phyloP scores from a whole-genome alignment of 1,140 invertebrate species.

The Drosophila arawakana region DNA sequence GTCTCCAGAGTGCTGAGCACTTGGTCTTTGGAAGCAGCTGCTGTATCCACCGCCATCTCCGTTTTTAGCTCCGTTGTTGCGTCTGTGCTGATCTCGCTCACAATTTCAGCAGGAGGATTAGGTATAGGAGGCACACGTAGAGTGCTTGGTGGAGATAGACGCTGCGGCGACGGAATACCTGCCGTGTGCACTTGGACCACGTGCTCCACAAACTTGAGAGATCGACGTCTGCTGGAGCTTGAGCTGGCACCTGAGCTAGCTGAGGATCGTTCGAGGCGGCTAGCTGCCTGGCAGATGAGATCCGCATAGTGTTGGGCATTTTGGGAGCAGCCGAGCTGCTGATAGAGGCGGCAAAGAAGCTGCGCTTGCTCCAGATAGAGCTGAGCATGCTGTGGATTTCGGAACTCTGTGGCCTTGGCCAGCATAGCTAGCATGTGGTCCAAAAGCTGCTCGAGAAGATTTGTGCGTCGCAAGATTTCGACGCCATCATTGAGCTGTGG shows the following conservation, averaged over 20 bases:
- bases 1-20: conserved; percentile 9
- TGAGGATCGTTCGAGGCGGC: conserved; percentile 24
- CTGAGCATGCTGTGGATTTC: conserved; percentile 86
- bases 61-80: background rate
- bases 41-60: background rate
- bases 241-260: background rate
- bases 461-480: conserved; percentile 85
- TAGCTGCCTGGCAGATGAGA: conserved; percentile 84
- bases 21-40: background rate
- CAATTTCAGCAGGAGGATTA: background rate
- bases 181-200: conserved; percentile 54
- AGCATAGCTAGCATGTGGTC: conserved; percentile 70
- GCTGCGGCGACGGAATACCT: conserved; percentile 5
- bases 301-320: conserved; percentile 85
- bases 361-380: conserved; percentile 89
- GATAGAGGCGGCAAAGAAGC: conserved; percentile 87
- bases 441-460: conserved; percentile 88
- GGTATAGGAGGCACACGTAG: background rate
- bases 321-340: conserved; percentile 86
- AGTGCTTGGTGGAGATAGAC: background rate
- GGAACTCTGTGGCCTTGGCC: conserved; percentile 55
- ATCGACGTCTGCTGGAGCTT: conserved; percentile 28
- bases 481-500: conserved; percentile 80
- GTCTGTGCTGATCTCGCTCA: background rate
- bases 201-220: conserved; percentile 57